Evolutionary conservation across 2,113 vertebrate genomes (phyloP), one percentile per base, ranked within the genome.

Genomic region (Pheucticus melanocephalus): DNA sequence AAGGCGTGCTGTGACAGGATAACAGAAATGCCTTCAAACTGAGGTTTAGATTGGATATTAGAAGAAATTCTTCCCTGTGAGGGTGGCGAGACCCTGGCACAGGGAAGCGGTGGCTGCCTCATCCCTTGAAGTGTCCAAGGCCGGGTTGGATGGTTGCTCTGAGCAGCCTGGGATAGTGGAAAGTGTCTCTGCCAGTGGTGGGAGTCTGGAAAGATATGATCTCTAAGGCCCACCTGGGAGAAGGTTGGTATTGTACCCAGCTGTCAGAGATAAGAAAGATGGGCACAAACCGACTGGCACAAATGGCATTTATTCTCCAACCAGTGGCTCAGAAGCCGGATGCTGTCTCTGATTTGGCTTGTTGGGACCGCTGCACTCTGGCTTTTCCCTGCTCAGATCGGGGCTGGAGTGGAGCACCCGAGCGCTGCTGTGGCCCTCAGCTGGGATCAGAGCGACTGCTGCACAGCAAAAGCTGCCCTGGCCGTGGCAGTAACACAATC

Each of bases 111-210:
- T 63, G 75, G 11, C 13, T 71, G 13, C 20, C 5, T 6, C 24
- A 16, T 57, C 35, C 12, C 35, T 88, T 51, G 51, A 0, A 65
- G 22, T 16, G 27, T 44, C 22, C 31, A 23, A 50, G 59, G 31
- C 12, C 35, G 7, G 68, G 10, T 0, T 37, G 59, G 18, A 44
- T 0, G 4, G 22, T 12, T 56, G 23, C 44, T 81, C 1, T 1
- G 37, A 59, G 19, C 19, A 65, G 0, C 2, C 22, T 28, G 44
- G 37, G 22, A 7, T 9, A 20, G 27, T 8, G 31, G 59, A 9
- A 73, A 3, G 42, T 50, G 66, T 48, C 48, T 24, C 47, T 35
- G 30, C 66, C 13, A 7, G 3, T 18, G 24, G 30, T 30, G 35
- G 16, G 4, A 31, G 5, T 4, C 2, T 31, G 44, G 44, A 33